Evolutionary conservation across 2,113 vertebrate species (phyloP).

Genomic region (Engraulis encrasicolus): DNA sequence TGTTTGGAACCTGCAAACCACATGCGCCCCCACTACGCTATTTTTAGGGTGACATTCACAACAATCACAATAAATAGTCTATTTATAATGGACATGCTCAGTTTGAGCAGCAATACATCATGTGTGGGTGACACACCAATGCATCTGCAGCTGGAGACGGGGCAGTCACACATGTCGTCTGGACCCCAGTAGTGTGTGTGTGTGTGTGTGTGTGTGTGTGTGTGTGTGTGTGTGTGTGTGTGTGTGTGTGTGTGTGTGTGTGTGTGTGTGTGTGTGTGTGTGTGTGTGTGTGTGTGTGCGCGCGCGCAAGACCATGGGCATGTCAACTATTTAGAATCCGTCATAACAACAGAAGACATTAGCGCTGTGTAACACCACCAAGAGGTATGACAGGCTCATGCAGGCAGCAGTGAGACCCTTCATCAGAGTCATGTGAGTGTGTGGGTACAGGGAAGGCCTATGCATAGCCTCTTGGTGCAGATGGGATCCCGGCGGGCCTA

Average conservation of each 20-base stretch:
- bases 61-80: slow-evolving; percentile 45
- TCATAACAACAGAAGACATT: slow-evolving; percentile 14
- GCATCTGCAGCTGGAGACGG: background rate
- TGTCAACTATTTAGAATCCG: background rate
- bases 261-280: too few relatives aligned
- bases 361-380: background rate
- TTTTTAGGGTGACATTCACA: slow-evolving; percentile 51
- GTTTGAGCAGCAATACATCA: slow-evolving; percentile 33
- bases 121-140: slow-evolving; percentile 30
- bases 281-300: too few relatives aligned
- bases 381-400: background rate
- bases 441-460: too few relatives aligned
- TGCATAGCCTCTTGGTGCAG: too few relatives aligned
- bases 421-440: background rate
- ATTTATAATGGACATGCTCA: slow-evolving; percentile 44
- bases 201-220: too few relatives aligned
- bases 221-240: too few relatives aligned
- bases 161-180: background rate
- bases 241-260: too few relatives aligned
- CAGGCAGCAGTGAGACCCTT: too few relatives aligned
- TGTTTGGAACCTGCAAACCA: slow-evolving; percentile 47
- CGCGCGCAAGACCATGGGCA: background rate
- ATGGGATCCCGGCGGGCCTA: too few relatives aligned
- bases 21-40: slow-evolving; percentile 29
- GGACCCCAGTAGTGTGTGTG: too few relatives aligned